These are phyloP conservation scores for Caenorhabditis afra DNA, from an alignment of 2,888 invertebrate genomes.

Conservation along the genomic window DNA sequence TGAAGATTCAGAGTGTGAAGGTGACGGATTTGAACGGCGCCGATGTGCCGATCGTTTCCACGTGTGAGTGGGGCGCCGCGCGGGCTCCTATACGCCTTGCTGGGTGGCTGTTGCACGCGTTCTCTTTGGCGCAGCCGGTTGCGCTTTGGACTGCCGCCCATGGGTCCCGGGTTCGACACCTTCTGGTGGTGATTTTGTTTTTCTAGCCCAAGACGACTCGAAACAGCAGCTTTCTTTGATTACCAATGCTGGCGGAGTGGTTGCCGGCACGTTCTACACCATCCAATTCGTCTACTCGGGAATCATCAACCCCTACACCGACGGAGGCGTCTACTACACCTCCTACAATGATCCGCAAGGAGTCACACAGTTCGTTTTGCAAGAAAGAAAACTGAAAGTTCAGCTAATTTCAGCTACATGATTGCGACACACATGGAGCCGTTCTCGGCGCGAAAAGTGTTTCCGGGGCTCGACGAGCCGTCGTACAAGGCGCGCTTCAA, in stretches of 20 bases:
- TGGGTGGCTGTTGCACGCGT: too few species aligned
- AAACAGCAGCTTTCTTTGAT: slow-evolving; percentile 53
- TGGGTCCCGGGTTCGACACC: too few species aligned
- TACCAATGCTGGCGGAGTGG: slow-evolving; percentile 43
- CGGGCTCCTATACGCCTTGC: too few species aligned
- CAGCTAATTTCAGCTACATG: slow-evolving; percentile 54
- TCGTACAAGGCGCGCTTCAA: slow-evolving; percentile 65
- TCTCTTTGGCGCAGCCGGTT: too few species aligned
- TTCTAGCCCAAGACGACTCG: slow-evolving; percentile 52
- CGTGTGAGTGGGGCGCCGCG: slow-evolving; percentile 33
- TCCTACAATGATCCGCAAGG: slow-evolving; percentile 56
- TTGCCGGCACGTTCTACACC: slow-evolving; percentile 44
- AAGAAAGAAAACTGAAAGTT: background rate
- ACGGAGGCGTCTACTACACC: slow-evolving; percentile 65
- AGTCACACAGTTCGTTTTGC: slow-evolving; percentile 41
- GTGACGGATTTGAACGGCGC: slow-evolving; percentile 28
- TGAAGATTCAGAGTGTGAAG: slow-evolving; percentile 34
- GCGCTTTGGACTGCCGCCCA: too few species aligned
- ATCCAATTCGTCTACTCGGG: slow-evolving; percentile 61
- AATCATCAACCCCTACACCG: slow-evolving; percentile 60
- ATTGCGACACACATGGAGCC: slow-evolving; percentile 70
- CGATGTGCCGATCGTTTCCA: slow-evolving; percentile 37
- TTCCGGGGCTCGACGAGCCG: slow-evolving; percentile 69
- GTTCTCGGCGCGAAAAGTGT: slow-evolving; percentile 60
- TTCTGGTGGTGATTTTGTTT: background rate